Evolutionary conservation across 2,888 invertebrate species (phyloP), one percentile per base, ranked within the genome.

Genomic region (Mantis religiosa): DNA sequence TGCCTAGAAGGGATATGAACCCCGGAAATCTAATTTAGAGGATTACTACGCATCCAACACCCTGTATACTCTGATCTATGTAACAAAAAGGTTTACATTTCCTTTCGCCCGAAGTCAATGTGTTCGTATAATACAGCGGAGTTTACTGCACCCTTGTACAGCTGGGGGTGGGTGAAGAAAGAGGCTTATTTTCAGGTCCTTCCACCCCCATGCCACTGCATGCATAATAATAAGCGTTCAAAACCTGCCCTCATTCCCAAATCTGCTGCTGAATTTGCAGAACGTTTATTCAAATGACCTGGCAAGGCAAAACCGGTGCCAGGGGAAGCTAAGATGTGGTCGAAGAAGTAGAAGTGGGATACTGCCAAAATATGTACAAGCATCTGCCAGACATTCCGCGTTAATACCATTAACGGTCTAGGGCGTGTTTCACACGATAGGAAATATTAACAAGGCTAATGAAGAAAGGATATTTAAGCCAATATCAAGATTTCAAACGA

Each of bases 261-360:
- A 89, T 88, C 89, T 88, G 88, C 86, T 88, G 89, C 89, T 89
- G 89, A 89, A 89, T 89, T 89, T 89, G 89, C 89, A 88, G 88
- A 89, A 89, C 89, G 89, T 88, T 89, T 89, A 89, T 89, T 89
- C 89, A 89, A 89, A 89, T 89, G 89, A 89, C 89, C 89, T 89
- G 89, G 89, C 89, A 89, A 89, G 88, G 71, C 88, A 84, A 87
- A 88, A 89, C 47, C 88, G 88, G 88, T 87, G 89, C 30, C 14
- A 87, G 71, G 83, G 87, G 54, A 71, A 71, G 34, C 30, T 47
- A 87, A 87, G 88, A 88, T 47, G 84, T 12, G 83, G 34, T 30
- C 41, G 27, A 30, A 81, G 54, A 71, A 71, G 20, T 71, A 71
- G 54, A 25, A 71, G 20, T 81, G 81, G 86, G 87, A 89, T 87